Base-by-base conservation (phyloP, 2,113 vertebrate species). In the Sarotherodon lohbergeri region DNA sequence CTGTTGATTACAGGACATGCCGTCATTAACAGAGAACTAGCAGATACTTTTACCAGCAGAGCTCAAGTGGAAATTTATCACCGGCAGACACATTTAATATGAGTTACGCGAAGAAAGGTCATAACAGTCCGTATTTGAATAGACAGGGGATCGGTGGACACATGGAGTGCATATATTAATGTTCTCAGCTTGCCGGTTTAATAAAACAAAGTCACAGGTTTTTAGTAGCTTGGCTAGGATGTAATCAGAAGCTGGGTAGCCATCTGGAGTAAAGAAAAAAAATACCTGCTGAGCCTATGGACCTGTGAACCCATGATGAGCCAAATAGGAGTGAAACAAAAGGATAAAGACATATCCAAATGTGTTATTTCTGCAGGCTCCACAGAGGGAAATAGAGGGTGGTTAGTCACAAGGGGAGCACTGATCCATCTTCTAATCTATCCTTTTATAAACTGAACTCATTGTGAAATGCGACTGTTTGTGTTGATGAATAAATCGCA, bases 1-100 rank as follows among this genome's bases (percentile, higher is more conserved):
- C 86, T 88, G 86, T 93, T 91, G 90, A 94, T 95, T 94, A 91
- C 76, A 59, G 86, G 83, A 90, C 85, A 88, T 90, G 92, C 91
- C 90, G 87, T 88, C 86, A 81, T 94, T 90, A 85, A 88, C 86
- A 68, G 29, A 76, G 73, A 68, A 73, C 54, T n/a, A 57, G 89
- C 41, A 87, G 84, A 88, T 86, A 81, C 80, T 81, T 85, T 90
- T 81, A 91, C 89, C 85, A 89, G 91, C 36, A 13, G 56, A 34
- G 68, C 84, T 86, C 50, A 50, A 78, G 85, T 71, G 83, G 84
- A 66, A 88, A 84, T 92, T 24, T 88, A 88, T 92, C 89, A 89
- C 66, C 79, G 43, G 81, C 39, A 36, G 89, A 89, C 84, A 50
- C 39, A 17, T 83, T 81, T 57, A 73, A 90, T 86, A 85, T 24